phyloP scores from a whole-genome alignment of 2,113 vertebrate species.

The Lathamus discolor region DNA sequence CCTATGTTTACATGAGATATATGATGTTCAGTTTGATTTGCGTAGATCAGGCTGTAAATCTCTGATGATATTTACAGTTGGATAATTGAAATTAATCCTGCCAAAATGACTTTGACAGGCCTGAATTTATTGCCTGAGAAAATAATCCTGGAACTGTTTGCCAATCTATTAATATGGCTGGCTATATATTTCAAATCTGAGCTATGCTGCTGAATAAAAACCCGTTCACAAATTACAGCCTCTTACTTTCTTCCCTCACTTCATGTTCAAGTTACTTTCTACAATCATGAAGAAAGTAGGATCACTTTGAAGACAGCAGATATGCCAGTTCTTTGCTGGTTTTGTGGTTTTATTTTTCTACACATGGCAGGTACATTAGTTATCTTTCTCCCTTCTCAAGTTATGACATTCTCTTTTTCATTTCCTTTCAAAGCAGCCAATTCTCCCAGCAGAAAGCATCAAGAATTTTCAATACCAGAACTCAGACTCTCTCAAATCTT shows the following conservation, averaged over 20 bases:
- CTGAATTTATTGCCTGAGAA: slow-evolving; percentile 38
- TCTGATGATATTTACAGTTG: slow-evolving; percentile 49
- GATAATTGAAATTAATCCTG: slow-evolving; percentile 62
- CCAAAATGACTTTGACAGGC: slow-evolving; percentile 45
- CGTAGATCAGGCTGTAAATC: slow-evolving; percentile 21
- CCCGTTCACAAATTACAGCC: not conserved
- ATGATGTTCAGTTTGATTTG: slow-evolving; percentile 32
- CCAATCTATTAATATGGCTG: not conserved
- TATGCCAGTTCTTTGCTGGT: not conserved
- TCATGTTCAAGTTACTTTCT: not conserved
- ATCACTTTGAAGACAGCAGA: not conserved
- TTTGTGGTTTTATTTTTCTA: not conserved
- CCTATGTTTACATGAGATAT: slow-evolving; percentile 4
- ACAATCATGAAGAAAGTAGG: not conserved
- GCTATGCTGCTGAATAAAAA: not conserved
- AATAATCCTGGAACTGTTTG: slow-evolving; percentile 13
- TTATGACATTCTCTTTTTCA: not conserved
- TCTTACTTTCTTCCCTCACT: not conserved
- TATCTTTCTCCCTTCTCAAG: rapidly evolving
- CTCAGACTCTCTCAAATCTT: not conserved
- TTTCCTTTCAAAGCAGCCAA: not conserved
- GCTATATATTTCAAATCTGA: not conserved
- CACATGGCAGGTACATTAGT: not conserved
- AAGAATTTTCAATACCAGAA: not conserved
- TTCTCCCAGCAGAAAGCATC: not conserved